A percentile compares a stretch with the other conserved stretches of the same genome.
These are phyloP conservation scores for Vicugna pacos DNA, from an alignment of 2,113 vertebrate species.

Conservation along the genomic window DNA sequence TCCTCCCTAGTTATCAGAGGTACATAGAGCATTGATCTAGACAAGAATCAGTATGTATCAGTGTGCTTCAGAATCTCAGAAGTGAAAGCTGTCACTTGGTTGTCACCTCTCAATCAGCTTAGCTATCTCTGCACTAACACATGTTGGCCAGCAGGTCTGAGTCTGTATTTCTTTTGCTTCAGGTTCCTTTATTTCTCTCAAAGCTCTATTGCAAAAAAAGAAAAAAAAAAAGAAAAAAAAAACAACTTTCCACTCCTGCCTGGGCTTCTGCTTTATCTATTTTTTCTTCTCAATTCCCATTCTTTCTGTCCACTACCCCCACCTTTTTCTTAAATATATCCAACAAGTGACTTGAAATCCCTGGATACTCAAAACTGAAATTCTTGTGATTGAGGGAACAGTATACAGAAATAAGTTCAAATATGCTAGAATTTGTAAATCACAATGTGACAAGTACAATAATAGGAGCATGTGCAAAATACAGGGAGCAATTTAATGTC, in stretches of 20 bases:
- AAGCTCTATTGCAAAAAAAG: background rate
- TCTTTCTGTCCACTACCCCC: background rate
- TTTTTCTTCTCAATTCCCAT: background rate
- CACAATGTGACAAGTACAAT: background rate
- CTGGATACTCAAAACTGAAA: background rate
- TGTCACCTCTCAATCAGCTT: background rate
- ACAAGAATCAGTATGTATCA: background rate
- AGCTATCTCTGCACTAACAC: background rate
- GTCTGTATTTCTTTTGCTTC: conserved; percentile 10
- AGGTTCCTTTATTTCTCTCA: background rate
- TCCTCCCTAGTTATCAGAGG: background rate
- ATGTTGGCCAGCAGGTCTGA: background rate
- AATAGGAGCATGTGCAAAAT: conserved; percentile 5
- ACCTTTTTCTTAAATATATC: background rate
- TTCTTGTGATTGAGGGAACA: conserved; percentile 1
- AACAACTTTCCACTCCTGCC: background rate
- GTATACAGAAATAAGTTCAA: background rate
- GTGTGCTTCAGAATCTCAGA: background rate
- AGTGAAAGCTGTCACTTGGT: background rate
- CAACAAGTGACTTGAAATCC: conserved; percentile 31
- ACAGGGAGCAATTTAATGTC: background rate
- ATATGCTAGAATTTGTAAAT: background rate
- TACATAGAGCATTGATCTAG: background rate
- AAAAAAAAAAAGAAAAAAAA: background rate
- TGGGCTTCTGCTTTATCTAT: background rate